phyloP scores from a whole-genome alignment of 2,113 vertebrate genomes.

The Odobenus rosmarus region DNA sequence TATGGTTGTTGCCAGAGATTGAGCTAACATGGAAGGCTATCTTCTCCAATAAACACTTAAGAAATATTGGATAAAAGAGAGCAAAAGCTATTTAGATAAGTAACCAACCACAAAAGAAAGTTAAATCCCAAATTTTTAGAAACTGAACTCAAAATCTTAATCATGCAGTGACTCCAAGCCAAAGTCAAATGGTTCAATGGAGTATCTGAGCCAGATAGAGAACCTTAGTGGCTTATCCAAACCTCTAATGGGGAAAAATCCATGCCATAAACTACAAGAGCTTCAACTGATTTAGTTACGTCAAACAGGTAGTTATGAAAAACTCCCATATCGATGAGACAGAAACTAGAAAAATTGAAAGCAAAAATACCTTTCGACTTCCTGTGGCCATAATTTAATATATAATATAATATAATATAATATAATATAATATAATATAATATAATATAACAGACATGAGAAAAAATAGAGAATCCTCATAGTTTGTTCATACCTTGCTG shows the following conservation, averaged over 20 bases:
- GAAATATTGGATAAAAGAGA: not conserved
- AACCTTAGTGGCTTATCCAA: not conserved
- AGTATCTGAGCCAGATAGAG: not conserved
- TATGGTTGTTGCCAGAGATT: not conserved
- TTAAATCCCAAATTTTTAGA: not conserved
- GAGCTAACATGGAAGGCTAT: not conserved
- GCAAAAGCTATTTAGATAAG: not conserved
- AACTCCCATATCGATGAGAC: not conserved
- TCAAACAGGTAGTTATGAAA: not conserved
- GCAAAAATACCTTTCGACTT: not conserved
- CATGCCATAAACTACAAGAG: not conserved
- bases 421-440: too few relatives aligned
- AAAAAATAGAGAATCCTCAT: not conserved
- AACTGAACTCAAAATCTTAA: not conserved
- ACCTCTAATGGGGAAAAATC: not conserved
- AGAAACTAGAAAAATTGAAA: not conserved
- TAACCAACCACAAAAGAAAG: not conserved
- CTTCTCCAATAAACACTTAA: not conserved
- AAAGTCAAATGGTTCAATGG: not conserved
- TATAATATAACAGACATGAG: not conserved
- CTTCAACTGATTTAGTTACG: not conserved
- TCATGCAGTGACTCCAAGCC: not conserved
- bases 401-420: too few relatives aligned
- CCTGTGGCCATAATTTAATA: not conserved
- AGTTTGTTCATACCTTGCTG: not conserved